phyloP scores from a whole-genome alignment of 2,797 vertebrate genomes.

The Staurois parvus region DNA sequence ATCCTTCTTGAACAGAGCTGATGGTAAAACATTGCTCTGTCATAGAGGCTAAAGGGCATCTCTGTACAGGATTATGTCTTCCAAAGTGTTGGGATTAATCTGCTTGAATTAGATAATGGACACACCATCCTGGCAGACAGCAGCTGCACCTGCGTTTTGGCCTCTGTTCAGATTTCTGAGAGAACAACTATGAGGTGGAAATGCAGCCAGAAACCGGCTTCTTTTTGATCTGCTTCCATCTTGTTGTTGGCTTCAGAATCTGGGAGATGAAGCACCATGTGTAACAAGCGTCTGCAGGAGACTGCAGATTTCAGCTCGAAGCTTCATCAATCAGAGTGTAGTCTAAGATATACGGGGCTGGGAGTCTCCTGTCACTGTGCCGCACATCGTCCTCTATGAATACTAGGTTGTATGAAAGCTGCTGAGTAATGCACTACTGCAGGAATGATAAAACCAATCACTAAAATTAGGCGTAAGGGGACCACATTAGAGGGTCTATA shows the following conservation, averaged over 20 bases:
- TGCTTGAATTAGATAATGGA: not conserved
- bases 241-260: constrained; percentile 28
- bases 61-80: not conserved
- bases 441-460: not conserved
- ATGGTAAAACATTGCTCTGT: not conserved
- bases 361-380: not conserved
- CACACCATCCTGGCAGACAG: constrained; percentile 11
- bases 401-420: not conserved
- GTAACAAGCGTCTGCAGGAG: constrained; percentile 10
- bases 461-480: no score
- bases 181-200: constrained; percentile 39
- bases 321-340: constrained; percentile 19
- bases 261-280: constrained; percentile 18
- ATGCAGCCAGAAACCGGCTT: constrained; percentile 37
- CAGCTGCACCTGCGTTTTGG: constrained; percentile 49
- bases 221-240: constrained; percentile 57
- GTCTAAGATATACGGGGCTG: not conserved
- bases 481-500: no score
- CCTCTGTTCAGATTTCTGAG: constrained; percentile 21
- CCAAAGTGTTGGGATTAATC: constrained; percentile 32
- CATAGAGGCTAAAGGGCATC: constrained; percentile 10
- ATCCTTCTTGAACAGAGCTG: not conserved
- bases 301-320: not conserved
- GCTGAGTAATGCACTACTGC: not conserved
- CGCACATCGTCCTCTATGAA: not conserved